Evolutionary conservation across 2,888 invertebrate genomes (phyloP).

Genomic region (Alcis repandata): DNA sequence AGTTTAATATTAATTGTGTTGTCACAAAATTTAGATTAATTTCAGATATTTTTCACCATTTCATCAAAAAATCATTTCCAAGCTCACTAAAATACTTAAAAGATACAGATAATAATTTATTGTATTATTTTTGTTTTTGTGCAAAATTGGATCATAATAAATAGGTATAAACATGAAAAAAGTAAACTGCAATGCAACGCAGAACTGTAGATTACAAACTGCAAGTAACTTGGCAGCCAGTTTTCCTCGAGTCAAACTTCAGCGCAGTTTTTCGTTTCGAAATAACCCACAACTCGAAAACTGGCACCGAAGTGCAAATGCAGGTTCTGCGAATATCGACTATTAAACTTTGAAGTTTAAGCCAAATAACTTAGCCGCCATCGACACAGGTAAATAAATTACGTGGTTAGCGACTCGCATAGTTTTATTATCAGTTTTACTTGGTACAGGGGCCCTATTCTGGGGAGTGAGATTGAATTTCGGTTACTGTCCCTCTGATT

Average conservation of each 20-base stretch:
- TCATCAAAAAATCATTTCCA: too few relatives aligned
- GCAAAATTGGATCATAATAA: too few relatives aligned
- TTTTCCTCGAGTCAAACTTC: slow-evolving; percentile 33
- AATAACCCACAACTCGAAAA: slow-evolving; percentile 41
- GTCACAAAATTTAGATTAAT: too few relatives aligned
- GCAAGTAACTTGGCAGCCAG: slow-evolving; percentile 24
- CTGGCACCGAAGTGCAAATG: slow-evolving; percentile 44
- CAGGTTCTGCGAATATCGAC: slow-evolving; percentile 42
- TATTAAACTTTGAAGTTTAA: slow-evolving; percentile 38
- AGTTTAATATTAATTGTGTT: too few relatives aligned
- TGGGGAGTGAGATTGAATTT: too few relatives aligned
- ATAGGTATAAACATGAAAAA: not conserved
- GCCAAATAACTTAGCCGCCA: slow-evolving; percentile 29
- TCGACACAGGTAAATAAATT: slow-evolving; percentile 34
- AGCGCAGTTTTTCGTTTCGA: slow-evolving; percentile 38
- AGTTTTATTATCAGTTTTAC: slow-evolving; percentile 26
- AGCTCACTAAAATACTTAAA: too few relatives aligned
- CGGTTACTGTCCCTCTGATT: too few relatives aligned
- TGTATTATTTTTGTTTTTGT: too few relatives aligned
- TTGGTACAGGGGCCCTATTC: too few relatives aligned
- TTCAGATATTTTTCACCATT: too few relatives aligned
- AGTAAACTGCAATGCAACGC: not conserved
- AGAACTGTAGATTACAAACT: slow-evolving; percentile 30
- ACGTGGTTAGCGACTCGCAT: slow-evolving; percentile 11
- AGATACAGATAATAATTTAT: too few relatives aligned